Evolutionary conservation across 2,888 invertebrate genomes (phyloP).

Genomic region (Morinoia aosen): DNA sequence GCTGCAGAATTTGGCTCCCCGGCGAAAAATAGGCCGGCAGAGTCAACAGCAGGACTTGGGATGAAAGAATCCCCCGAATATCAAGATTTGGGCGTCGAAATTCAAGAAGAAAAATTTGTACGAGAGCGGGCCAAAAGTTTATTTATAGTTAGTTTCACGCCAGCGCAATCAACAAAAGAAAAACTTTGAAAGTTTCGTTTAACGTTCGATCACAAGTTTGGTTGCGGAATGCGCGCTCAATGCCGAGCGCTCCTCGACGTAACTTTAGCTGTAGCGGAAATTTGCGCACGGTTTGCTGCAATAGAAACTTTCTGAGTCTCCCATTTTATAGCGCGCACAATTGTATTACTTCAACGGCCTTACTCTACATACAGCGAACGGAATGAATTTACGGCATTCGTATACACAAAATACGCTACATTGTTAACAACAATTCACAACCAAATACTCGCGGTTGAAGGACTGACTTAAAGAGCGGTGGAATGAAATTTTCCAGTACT

Average conservation of each 20-base stretch:
- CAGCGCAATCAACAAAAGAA: constrained; percentile 46
- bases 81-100: not conserved
- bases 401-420: not conserved
- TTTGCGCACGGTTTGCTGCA: not conserved
- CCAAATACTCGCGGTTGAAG: not conserved
- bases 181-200: constrained; percentile 35
- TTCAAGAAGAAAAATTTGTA: not conserved
- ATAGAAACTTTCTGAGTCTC: not conserved
- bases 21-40: not conserved
- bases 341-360: not conserved
- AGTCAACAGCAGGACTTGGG: not conserved
- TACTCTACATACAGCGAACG: not conserved
- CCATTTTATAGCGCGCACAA: not conserved
- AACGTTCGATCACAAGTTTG: constrained; percentile 44
- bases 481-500: not conserved
- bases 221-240: not conserved
- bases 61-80: constrained; percentile 1
- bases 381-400: not conserved
- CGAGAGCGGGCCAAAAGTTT: not conserved
- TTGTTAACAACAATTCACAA: not conserved
- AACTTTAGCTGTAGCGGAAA: constrained; percentile 23
- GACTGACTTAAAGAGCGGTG: no score
- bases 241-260: not conserved
- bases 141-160: constrained; percentile 20
- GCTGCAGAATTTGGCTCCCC: not conserved